Evolutionary conservation across 64 coral and sea anemone genomes (phyloP), one percentile per base, ranked within the genome.

Genomic region (Stichodactyla helianthus): DNA sequence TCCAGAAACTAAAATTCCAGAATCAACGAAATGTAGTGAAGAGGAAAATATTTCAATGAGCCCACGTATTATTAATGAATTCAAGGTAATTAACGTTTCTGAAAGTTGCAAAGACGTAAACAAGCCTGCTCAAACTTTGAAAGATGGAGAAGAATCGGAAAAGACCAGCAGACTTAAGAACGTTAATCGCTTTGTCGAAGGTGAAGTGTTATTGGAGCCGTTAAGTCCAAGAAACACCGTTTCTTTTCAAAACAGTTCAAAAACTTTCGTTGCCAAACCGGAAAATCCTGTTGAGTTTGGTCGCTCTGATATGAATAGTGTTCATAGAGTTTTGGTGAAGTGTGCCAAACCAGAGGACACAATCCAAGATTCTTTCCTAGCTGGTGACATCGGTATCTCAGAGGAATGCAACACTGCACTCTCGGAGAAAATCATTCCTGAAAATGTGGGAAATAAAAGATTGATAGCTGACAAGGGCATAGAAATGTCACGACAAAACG

Each of bases 1-100:
- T 58, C 26, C 53, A 18, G 13, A 82, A n/a, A 28, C 23, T n/a
- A 82, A 82, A 27, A 53, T 82, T 82, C 80, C 51, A 54, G 80
- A 82, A 14, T 27, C 53, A 27, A 82, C 15, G 51, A 58, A 19
- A 82, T n/a, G 80, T 82, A 54, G 55, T 53, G 55, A 23, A 54
- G 80, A 54, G 80, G 55, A 82, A 50, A 68, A 51, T 71, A 74
- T 88, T 52, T 16, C 22, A 12, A 68, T n/a, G 10, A 23, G 9
- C 26, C 68, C 23, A 74, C 10, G 25, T 11, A 74, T 11, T 9
- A 74, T 74, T 27, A 28, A 74, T 74, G 11, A 11, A 31, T 74
- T 31, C 68, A 13, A 31, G 7, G 65, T 8, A 7, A 22, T 70
- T 70, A 20, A n/a, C 19, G 65, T 70, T 22, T 70, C 65, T 22